Evolutionary conservation across 1,140 invertebrate species (phyloP).

Genomic region (Cotesia vestalis): DNA sequence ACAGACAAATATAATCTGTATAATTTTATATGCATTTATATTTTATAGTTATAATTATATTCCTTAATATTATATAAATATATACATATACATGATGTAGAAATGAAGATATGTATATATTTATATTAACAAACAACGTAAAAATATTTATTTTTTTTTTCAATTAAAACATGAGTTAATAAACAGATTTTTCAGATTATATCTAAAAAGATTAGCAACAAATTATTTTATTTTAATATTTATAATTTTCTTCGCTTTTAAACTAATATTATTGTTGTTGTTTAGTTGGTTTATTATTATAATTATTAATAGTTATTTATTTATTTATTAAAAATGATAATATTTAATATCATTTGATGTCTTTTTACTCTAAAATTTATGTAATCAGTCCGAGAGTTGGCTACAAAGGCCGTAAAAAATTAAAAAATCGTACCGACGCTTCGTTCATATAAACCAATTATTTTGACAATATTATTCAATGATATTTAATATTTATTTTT

Average conservation of each 20-base stretch:
- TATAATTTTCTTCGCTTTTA: not conserved
- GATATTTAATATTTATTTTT: not conserved
- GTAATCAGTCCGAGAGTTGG: conserved; percentile 39
- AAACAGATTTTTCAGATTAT: not conserved
- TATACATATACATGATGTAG: conserved; percentile 16
- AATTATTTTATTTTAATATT: not conserved
- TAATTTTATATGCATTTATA: conserved; percentile 16
- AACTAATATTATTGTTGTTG: conserved; percentile 1
- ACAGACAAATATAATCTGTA: too few relatives aligned
- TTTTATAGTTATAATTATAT: not conserved
- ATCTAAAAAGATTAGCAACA: conserved; percentile 17
- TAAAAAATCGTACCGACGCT: conserved; percentile 16
- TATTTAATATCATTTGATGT: conserved; percentile 26
- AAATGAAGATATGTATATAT: conserved; percentile 12
- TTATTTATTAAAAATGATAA: conserved; percentile 23
- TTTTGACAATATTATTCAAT: not conserved
- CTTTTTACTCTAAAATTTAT: conserved; percentile 32
- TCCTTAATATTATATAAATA: conserved; percentile 28
- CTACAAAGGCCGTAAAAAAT: conserved; percentile 32
- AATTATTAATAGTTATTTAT: conserved; percentile 3
- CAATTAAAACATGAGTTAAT: conserved; percentile 12
- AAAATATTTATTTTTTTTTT: conserved; percentile 27
- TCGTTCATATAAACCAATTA: not conserved
- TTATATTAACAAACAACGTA: conserved; percentile 34
- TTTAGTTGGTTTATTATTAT: not conserved